Percentiles rank a stretch among this genome's conserved stretches.
phyloP scores from a whole-genome alignment of 2,113 vertebrate species.

The Upupa epops region DNA sequence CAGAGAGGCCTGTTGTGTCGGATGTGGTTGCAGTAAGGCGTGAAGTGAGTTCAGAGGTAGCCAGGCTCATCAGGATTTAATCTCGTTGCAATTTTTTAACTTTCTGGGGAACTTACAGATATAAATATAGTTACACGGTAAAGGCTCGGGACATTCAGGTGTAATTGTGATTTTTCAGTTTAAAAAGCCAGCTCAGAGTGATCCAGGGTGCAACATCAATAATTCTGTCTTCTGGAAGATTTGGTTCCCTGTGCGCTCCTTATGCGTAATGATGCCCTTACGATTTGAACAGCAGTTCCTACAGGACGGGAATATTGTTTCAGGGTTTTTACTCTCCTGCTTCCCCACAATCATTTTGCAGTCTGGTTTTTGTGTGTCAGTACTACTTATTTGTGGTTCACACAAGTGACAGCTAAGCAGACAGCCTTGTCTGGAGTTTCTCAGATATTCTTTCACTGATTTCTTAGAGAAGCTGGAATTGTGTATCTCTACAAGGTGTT shows the following conservation, averaged over 20 bases:
- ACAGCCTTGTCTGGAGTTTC: not conserved
- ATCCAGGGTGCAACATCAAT: not conserved
- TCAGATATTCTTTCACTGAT: not conserved
- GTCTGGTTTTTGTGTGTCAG: not conserved
- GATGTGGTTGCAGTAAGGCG: not conserved
- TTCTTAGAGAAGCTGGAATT: not conserved
- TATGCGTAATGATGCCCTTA: not conserved
- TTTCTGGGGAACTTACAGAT: not conserved
- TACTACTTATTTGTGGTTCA: not conserved
- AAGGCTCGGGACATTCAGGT: not conserved
- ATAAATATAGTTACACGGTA: not conserved
- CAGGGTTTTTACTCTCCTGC: not conserved
- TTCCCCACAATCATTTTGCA: not conserved
- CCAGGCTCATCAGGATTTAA: not conserved
- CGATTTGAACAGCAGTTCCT: not conserved
- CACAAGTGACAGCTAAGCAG: not conserved
- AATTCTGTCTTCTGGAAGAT: not conserved
- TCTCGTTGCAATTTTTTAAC: not conserved
- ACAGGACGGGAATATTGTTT: not conserved
- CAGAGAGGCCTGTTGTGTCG: not conserved
- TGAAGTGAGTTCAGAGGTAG: not conserved
- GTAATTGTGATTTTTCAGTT: not conserved
- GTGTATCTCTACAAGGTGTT: not conserved
- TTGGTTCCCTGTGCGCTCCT: not conserved
- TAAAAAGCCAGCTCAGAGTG: not conserved